Evolutionary conservation across 2,797 vertebrate species (phyloP).

Genomic region (Leptatherina wallacei): DNA sequence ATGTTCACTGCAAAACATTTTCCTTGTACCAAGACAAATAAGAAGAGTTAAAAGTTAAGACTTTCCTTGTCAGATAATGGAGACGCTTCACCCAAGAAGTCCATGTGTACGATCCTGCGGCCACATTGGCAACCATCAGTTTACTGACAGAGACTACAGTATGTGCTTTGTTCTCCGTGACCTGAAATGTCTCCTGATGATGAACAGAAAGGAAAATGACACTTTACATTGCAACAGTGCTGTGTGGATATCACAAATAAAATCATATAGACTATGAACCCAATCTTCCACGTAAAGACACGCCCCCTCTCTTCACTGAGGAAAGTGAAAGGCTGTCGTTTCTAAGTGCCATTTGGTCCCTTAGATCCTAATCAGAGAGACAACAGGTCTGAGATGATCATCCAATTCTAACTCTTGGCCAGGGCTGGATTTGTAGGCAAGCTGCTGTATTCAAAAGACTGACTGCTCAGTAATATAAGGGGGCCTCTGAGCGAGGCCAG

Average conservation of each 20-base stretch:
- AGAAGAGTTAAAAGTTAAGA: conserved; percentile 7
- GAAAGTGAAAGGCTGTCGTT: conserved; percentile 21
- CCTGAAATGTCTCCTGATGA: neutral
- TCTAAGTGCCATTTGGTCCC: conserved; percentile 31
- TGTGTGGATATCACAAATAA: conserved; percentile 28
- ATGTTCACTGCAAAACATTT: neutral
- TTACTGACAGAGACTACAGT: conserved; percentile 7
- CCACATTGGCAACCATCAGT: neutral
- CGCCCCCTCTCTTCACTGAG: conserved; percentile 25
- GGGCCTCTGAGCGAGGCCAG: conserved; percentile 46
- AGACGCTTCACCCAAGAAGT: neutral
- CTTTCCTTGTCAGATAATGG: conserved; percentile 14
- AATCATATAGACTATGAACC: conserved; percentile 57
- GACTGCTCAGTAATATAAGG: conserved; percentile 64
- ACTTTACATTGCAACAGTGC: conserved; percentile 22
- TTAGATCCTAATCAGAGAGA: conserved; percentile 52
- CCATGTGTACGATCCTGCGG: neutral
- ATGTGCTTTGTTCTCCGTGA: conserved; percentile 24
- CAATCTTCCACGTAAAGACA: conserved; percentile 31
- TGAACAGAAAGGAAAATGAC: conserved; percentile 11
- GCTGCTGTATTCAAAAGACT: conserved; percentile 56
- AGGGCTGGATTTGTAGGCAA: conserved; percentile 51
- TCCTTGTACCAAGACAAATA: conserved; percentile 3
- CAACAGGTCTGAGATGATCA: conserved; percentile 40
- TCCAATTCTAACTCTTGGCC: conserved; percentile 45